phyloP scores from a whole-genome alignment of 2,888 invertebrate genomes.

The Malthinus flaveolus region DNA sequence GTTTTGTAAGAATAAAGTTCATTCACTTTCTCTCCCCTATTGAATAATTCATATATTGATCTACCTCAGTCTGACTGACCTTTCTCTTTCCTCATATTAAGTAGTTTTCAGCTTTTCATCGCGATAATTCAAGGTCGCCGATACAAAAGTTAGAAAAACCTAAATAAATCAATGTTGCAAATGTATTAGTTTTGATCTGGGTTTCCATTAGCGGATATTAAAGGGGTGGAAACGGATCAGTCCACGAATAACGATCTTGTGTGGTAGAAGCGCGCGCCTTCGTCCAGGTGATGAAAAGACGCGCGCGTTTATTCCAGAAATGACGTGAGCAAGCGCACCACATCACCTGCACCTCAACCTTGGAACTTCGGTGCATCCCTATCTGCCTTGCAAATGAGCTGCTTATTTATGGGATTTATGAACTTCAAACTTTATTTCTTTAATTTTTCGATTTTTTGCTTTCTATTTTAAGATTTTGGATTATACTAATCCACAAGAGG shows the following conservation, averaged over 20 bases:
- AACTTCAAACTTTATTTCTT: slow-evolving; percentile 50
- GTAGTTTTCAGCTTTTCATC: slow-evolving; percentile 41
- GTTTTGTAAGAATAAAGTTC: slow-evolving; percentile 53
- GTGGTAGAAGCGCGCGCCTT: slow-evolving; percentile 43
- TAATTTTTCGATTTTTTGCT: slow-evolving; percentile 17
- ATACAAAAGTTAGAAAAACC: slow-evolving; percentile 12
- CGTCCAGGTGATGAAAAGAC: slow-evolving; percentile 36
- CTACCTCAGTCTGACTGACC: slow-evolving; percentile 56
- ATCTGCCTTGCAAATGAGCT: slow-evolving; percentile 56
- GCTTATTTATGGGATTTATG: slow-evolving; percentile 57
- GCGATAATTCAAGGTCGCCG: slow-evolving; percentile 42
- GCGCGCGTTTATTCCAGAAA: slow-evolving; percentile 36
- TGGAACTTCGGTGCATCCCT: slow-evolving; percentile 52
- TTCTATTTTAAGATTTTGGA: neutral
- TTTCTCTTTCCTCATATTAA: slow-evolving; percentile 56
- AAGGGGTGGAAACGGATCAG: slow-evolving; percentile 51
- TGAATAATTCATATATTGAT: slow-evolving; percentile 58
- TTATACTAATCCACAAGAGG: too few species aligned
- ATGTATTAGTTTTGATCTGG: slow-evolving; percentile 35
- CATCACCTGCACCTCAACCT: slow-evolving; percentile 42
- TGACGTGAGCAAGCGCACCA: slow-evolving; percentile 36
- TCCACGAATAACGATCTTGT: slow-evolving; percentile 56
- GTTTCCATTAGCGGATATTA: slow-evolving; percentile 52
- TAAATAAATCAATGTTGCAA: slow-evolving; percentile 14
- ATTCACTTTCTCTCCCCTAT: slow-evolving; percentile 57